Base-by-base conservation (phyloP, 2,888 invertebrate species). In the Corbicula japonica region DNA sequence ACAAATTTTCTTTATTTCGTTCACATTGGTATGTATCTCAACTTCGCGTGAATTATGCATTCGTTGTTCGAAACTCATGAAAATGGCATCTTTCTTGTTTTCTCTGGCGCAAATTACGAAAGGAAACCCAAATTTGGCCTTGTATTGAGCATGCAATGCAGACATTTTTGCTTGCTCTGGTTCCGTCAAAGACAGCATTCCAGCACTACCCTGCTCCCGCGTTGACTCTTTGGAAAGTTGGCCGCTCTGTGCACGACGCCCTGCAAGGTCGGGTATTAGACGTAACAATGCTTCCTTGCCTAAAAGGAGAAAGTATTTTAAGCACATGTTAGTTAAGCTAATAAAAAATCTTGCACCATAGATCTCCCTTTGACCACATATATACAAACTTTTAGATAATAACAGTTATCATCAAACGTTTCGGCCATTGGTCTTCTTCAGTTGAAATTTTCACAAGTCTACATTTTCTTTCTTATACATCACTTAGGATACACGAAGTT, bases 1-100 rank as follows among this genome's bases (percentile, higher is more conserved):
- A 74, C 86, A 84, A 21, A 90, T 90, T 54, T 88, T 87, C 62
- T 88, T 88, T 15, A 90, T 87, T 73, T 90, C 87, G 23, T 81
- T 83, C 1, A 87, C 72, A 1, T 87, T 88, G 1, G 83, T 85
- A 1, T 72, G 61, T 15, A 80, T 76, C 76, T 90, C 89, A 23
- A 46, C 35, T 21, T 79, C 78, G 1, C 21, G 32, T 1, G 72
- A 41, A 48, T 89, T 87, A 10, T 76, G 18, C 18, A 87, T 41
- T 28, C 90, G 44, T 8, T 26, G 30, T 30, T 83, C 82, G 10
- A 90, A 52, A 26, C 84, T 87, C 10, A 61, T 54, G 26, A 90
- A 52, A 41, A 90, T 89, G 48, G 86, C 84, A 10, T 83, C 84
- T 65, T 87, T 89, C 61, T 88, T 90, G 62, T 90, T 89, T 54